Percentiles rank a stretch among this genome's conserved stretches.
phyloP scores from a whole-genome alignment of 2,888 invertebrate species.

The Alviniconcha strummeri region DNA sequence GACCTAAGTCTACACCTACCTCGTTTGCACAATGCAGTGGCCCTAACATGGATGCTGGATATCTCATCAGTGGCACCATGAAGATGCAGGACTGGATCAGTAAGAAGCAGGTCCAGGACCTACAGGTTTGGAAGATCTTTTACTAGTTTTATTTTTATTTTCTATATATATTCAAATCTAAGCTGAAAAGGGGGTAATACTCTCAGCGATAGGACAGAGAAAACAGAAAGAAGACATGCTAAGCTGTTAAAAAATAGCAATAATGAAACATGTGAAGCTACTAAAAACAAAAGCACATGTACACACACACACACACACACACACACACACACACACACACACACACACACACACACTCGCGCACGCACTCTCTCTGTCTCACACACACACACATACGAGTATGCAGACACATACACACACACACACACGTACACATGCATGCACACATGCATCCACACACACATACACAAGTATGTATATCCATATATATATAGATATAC shows the following conservation, averaged over 20 bases:
- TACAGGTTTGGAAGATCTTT: constrained; percentile 55
- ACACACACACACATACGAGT: neutral
- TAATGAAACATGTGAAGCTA: too few relatives aligned
- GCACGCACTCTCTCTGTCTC: neutral
- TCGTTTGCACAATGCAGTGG: neutral
- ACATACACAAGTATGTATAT: neutral
- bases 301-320: neutral
- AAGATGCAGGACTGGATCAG: constrained; percentile 67
- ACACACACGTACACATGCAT: constrained; percentile 1
- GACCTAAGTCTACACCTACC: neutral
- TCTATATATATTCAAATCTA: neutral
- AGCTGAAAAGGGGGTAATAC: too few relatives aligned
- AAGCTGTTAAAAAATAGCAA: neutral
- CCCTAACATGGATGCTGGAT: neutral
- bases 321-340: neutral
- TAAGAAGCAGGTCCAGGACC: constrained; percentile 60
- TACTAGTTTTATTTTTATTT: neutral
- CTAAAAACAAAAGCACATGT: too few relatives aligned
- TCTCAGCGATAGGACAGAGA: neutral
- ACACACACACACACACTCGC: neutral
- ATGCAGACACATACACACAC: neutral
- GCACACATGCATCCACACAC: neutral
- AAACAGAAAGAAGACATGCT: neutral
- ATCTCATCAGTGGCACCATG: constrained; percentile 5
- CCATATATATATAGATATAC: neutral